Percentiles rank a stretch among this genome's conserved stretches.
Evolutionary conservation across 1,140 invertebrate species (phyloP).

Genomic region (Aphelinus atriplicis): DNA sequence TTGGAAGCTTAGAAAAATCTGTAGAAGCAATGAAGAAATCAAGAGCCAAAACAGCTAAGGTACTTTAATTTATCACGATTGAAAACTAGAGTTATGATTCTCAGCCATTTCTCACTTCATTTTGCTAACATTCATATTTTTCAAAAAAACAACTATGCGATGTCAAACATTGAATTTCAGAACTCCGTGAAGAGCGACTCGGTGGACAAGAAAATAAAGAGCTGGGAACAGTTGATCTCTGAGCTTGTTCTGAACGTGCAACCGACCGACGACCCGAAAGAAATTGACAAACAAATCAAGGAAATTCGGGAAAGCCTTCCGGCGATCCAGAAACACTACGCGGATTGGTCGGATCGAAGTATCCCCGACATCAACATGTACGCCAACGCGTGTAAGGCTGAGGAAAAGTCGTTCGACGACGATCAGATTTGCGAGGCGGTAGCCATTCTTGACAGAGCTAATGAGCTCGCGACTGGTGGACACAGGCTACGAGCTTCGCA

Average conservation of each 20-base stretch:
- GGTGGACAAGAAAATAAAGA: slow-evolving; percentile 25
- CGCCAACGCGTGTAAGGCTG: slow-evolving; percentile 22
- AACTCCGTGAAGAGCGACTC: slow-evolving; percentile 1
- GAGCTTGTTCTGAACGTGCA: slow-evolving; percentile 18
- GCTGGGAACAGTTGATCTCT: slow-evolving; percentile 16
- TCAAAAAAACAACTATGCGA: too few species aligned
- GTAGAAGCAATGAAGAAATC: background rate
- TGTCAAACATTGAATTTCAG: background rate
- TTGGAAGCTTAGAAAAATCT: slow-evolving; percentile 3
- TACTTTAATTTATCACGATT: too few species aligned
- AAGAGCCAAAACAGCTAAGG: slow-evolving; percentile 11
- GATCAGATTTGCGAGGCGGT: slow-evolving; percentile 33
- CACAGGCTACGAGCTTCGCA: slow-evolving; percentile 30
- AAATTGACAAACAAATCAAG: background rate
- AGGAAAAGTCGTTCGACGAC: slow-evolving; percentile 17
- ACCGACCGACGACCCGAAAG: background rate
- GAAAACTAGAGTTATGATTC: too few species aligned
- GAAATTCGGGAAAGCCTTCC: slow-evolving; percentile 7
- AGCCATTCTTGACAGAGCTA: slow-evolving; percentile 37
- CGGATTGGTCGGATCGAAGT: background rate
- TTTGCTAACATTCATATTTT: too few species aligned
- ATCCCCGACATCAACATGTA: slow-evolving; percentile 6
- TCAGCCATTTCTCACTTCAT: too few species aligned
- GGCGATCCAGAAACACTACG: slow-evolving; percentile 1
- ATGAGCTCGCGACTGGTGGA: slow-evolving; percentile 35